Evolutionary conservation across 2,797 vertebrate species (phyloP).

Genomic region (Chaunax sp.): DNA sequence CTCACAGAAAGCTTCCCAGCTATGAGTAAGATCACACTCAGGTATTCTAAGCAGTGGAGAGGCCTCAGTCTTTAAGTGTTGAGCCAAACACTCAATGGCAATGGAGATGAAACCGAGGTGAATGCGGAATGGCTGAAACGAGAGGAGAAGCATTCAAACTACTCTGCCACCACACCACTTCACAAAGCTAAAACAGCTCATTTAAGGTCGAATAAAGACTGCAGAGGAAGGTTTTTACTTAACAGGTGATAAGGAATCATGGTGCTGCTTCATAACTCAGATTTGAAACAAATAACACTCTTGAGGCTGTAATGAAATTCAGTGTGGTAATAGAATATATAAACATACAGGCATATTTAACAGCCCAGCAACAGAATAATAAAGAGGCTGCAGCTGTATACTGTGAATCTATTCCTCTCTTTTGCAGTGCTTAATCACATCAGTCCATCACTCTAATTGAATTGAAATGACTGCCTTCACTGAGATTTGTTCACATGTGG

Average conservation of each 20-base stretch:
- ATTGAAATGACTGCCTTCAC: conserved; percentile 23
- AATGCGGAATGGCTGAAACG: conserved; percentile 46
- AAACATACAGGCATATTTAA: conserved; percentile 56
- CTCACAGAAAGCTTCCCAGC: conserved; percentile 53
- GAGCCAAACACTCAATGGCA: neutral
- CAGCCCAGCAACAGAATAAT: conserved; percentile 24
- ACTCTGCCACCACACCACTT: conserved; percentile 45
- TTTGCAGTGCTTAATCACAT: conserved; percentile 48
- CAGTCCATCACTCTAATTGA: conserved; percentile 51
- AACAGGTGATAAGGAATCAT: conserved; percentile 40
- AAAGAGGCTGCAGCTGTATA: conserved; percentile 30
- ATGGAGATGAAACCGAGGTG: conserved; percentile 44
- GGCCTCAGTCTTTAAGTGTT: too few relatives aligned
- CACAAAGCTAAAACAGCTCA: conserved; percentile 48
- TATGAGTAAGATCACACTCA: conserved; percentile 53
- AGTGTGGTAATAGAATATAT: conserved; percentile 47
- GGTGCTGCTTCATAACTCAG: conserved; percentile 21
- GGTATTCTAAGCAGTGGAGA: conserved; percentile 32
- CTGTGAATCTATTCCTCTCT: conserved; percentile 55
- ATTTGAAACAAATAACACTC: conserved; percentile 54
- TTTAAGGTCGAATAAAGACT: conserved; percentile 21
- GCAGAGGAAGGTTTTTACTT: conserved; percentile 18
- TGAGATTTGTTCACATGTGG: conserved; percentile 16
- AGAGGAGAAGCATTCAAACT: conserved; percentile 25
- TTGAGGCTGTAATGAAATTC: conserved; percentile 53